These are phyloP conservation scores for Rhyacichthys aspro DNA, from an alignment of 2,797 vertebrate species.

Conservation along the genomic window DNA sequence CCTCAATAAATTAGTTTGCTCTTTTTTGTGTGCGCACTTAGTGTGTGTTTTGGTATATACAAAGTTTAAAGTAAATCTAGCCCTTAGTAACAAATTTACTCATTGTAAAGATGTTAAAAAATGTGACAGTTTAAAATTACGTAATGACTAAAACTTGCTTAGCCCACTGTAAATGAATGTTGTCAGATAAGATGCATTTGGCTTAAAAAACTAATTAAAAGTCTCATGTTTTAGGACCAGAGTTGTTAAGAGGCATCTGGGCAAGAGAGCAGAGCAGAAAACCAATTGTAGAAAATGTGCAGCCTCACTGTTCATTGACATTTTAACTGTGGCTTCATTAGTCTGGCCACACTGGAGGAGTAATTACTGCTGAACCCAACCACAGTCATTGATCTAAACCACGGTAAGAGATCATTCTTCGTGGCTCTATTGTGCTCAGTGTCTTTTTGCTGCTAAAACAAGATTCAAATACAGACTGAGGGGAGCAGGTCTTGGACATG, in stretches of 20 bases:
- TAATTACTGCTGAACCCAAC: constrained; percentile 55
- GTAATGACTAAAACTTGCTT: no score
- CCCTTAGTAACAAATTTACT: no score
- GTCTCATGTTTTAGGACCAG: background rate
- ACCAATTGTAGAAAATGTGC: constrained; percentile 34
- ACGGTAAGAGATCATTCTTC: background rate
- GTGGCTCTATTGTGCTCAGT: constrained; percentile 10
- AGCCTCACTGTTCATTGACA: constrained; percentile 55
- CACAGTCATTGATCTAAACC: constrained; percentile 51
- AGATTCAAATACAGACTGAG: no score
- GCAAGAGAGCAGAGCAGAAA: constrained; percentile 24
- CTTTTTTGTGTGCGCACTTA: no score
- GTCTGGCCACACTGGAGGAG: constrained; percentile 37
- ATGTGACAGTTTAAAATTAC: no score
- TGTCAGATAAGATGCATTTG: background rate
- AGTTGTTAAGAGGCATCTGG: background rate
- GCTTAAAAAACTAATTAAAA: constrained; percentile 15
- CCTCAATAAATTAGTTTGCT: no score
- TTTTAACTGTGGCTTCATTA: constrained; percentile 71
- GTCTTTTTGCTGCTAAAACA: constrained; percentile 22
- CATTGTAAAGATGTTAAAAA: no score
- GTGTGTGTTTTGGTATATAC: no score
- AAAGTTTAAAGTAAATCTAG: no score
- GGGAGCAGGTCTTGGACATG: no score
- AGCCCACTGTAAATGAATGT: no score